These are phyloP conservation scores for Lutraria rhynchaena DNA, from an alignment of 1,140 invertebrate species.

Conservation along the genomic window DNA sequence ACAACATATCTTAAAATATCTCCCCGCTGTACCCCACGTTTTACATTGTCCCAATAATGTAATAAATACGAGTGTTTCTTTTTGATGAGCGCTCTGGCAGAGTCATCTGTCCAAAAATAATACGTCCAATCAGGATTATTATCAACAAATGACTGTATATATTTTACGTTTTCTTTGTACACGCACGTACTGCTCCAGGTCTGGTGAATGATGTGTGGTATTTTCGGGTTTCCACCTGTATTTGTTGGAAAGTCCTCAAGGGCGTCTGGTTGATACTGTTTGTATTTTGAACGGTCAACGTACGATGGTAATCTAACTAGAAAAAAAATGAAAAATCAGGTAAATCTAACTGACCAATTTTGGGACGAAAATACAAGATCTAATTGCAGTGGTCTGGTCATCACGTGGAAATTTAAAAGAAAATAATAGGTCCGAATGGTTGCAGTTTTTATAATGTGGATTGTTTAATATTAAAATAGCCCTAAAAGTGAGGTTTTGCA, in stretches of 20 bases:
- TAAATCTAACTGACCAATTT: no score
- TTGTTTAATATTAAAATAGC: no score
- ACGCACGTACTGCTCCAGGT: no score
- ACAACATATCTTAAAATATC: slow-evolving; percentile 68
- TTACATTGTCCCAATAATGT: not conserved
- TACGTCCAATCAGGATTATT: not conserved
- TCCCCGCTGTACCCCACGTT: not conserved
- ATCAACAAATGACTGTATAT: not conserved
- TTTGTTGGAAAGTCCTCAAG: not conserved
- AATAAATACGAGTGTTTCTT: not conserved
- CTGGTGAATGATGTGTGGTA: not conserved
- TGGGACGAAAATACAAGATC: no score
- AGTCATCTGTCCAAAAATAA: slow-evolving; percentile 4
- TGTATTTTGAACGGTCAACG: no score
- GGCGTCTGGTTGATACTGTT: not conserved
- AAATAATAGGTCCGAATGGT: no score
- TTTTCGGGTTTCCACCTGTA: not conserved
- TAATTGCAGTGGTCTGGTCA: no score
- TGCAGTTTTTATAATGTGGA: no score
- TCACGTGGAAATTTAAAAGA: no score
- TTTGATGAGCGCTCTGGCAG: not conserved
- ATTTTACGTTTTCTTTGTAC: not conserved
- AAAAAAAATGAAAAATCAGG: no score
- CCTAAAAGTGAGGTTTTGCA: no score
- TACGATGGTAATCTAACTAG: no score